These are phyloP conservation scores for Malacosoma neustria DNA, from an alignment of 2,888 invertebrate species.

Conservation along the genomic window DNA sequence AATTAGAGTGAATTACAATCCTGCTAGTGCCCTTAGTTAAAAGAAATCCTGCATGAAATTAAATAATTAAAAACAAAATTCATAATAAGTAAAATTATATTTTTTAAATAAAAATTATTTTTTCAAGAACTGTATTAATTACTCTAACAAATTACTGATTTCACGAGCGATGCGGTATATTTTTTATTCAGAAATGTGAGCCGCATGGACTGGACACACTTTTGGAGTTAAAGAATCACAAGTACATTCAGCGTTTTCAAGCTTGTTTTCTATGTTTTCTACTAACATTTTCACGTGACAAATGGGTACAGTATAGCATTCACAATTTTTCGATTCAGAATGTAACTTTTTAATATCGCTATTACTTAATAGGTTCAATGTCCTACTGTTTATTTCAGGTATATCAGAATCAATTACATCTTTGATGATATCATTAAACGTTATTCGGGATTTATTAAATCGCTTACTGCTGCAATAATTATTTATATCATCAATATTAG, in stretches of 20 bases:
- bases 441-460: background rate
- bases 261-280: conserved; percentile 48
- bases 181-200: conserved; percentile 3
- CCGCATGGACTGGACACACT: conserved; percentile 51
- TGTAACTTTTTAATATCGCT: conserved; percentile 8
- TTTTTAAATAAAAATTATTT: no score
- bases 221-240: conserved; percentile 47
- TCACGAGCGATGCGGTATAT: no score
- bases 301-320: conserved; percentile 51
- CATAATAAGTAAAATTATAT: no score
- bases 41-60: no score
- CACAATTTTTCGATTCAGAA: conserved; percentile 25
- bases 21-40: no score
- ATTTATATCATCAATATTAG: conserved; percentile 14
- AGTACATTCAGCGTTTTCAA: conserved; percentile 42
- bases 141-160: no score
- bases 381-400: conserved; percentile 2
- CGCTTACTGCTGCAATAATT: conserved; percentile 22
- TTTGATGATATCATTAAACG: background rate
- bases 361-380: conserved; percentile 10
- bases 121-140: no score
- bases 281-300: conserved; percentile 65
- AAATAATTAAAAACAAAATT: no score
- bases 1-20: no score
- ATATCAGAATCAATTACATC: background rate